Percentiles rank a stretch among this genome's conserved stretches.
Conservation (phyloP, 2,797 vertebrate species). For the Choloepus didactylus region DNA sequence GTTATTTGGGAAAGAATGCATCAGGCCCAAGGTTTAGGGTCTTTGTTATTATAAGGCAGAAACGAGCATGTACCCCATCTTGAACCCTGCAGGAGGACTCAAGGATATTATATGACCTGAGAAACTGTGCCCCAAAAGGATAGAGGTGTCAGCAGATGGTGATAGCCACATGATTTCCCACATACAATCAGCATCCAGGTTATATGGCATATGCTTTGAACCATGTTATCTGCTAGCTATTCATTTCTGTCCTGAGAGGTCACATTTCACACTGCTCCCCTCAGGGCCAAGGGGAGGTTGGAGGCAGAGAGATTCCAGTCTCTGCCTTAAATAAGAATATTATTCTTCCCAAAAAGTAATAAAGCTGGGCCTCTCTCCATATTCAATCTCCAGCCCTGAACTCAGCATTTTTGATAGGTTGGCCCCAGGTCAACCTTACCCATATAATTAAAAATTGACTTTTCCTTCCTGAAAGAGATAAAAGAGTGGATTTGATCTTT, state of each 20-base stretch:
- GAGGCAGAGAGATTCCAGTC: constrained; percentile 28
- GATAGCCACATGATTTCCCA: background rate
- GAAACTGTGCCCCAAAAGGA: background rate
- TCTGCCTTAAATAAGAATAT: background rate
- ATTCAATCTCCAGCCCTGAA: constrained; percentile 61
- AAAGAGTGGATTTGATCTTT: constrained; percentile 34
- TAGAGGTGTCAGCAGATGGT: constrained; percentile 10
- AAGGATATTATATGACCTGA: background rate
- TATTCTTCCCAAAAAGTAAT: constrained; percentile 41
- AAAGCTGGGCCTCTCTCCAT: constrained; percentile 47
- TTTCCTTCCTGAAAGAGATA: constrained; percentile 71
- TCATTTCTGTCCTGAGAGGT: constrained; percentile 23
- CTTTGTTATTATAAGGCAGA: background rate
- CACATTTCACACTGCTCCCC: background rate
- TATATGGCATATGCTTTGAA: background rate
- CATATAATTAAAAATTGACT: constrained; percentile 79
- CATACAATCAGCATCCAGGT: background rate
- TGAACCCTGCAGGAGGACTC: background rate
- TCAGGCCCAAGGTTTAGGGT: background rate
- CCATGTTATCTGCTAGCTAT: background rate
- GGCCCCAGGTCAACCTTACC: constrained; percentile 44
- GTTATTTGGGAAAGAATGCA: constrained; percentile 19
- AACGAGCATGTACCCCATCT: background rate
- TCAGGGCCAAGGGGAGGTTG: constrained; percentile 46
- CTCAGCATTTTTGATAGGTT: constrained; percentile 70